Evolutionary conservation across 2,888 invertebrate species (phyloP).

Genomic region (Nycteola revayana): DNA sequence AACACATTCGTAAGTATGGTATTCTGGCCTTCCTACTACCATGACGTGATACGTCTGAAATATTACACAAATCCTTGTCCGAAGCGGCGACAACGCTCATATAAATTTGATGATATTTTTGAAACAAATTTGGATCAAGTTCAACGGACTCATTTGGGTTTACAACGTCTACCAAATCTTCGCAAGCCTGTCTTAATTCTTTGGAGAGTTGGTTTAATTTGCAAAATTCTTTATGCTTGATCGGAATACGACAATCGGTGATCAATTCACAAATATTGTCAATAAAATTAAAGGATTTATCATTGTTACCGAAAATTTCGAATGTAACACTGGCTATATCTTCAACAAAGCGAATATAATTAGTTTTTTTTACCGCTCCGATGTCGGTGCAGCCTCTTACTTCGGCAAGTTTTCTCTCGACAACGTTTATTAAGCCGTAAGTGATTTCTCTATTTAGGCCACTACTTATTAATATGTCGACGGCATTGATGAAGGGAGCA

Average conservation of each 20-base stretch:
- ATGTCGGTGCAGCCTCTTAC: constrained; percentile 67
- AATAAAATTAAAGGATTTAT: constrained; percentile 67
- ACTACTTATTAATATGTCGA: constrained; percentile 72
- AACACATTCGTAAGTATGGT: constrained; percentile 79
- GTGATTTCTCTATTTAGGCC: constrained; percentile 77
- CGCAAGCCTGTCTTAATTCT: constrained; percentile 72
- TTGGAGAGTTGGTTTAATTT: constrained; percentile 72
- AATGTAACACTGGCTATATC: constrained; percentile 75
- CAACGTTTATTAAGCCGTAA: constrained; percentile 74
- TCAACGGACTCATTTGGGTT: constrained; percentile 41
- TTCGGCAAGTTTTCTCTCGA: constrained; percentile 74
- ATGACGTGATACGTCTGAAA: constrained; percentile 61
- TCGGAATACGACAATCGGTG: constrained; percentile 70
- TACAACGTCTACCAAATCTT: constrained; percentile 65
- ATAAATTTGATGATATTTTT: constrained; percentile 74
- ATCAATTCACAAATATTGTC: constrained; percentile 71
- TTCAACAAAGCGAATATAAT: constrained; percentile 73
- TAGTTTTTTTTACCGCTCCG: constrained; percentile 68
- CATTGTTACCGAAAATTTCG: constrained; percentile 73
- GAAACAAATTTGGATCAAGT: constrained; percentile 57
- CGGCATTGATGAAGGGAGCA: constrained; percentile 74
- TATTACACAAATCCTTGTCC: constrained; percentile 70
- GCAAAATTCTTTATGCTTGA: constrained; percentile 74
- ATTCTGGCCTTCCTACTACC: constrained; percentile 62
- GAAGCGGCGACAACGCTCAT: constrained; percentile 75